phyloP scores from a whole-genome alignment of 2,888 invertebrate species.

The Tribolium freemani region DNA sequence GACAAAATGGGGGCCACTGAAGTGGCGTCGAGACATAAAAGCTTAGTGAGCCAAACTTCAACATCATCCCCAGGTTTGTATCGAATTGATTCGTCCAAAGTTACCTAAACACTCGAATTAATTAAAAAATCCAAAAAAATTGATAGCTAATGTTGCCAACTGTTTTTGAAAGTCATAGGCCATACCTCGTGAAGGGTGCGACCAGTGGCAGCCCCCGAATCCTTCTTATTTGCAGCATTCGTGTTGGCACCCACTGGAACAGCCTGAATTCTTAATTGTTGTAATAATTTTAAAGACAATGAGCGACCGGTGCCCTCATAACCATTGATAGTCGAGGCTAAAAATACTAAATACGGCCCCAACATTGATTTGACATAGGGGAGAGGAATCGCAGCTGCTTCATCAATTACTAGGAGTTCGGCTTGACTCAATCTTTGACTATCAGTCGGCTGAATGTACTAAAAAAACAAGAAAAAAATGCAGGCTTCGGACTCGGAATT shows the following conservation, averaged over 20 bases:
- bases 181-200: conserved; percentile 72
- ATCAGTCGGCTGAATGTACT: conserved; percentile 97
- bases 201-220: conserved; percentile 68
- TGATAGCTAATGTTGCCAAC: conserved; percentile 2
- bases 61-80: conserved; percentile 90
- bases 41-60: conserved; percentile 91
- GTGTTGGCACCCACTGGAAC: conserved; percentile 70
- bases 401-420: conserved; percentile 96
- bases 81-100: conserved; percentile 94
- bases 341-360: conserved; percentile 92
- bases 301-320: conserved; percentile 99
- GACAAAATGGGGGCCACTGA: conserved; percentile 76
- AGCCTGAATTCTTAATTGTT: conserved; percentile 82
- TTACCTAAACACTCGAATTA: conserved; percentile 70
- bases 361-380: conserved; percentile 91
- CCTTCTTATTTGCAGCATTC: conserved; percentile 67
- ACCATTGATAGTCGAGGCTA: conserved; percentile 97
- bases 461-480: conserved; percentile 57
- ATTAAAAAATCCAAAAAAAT: not conserved
- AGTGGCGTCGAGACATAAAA: conserved; percentile 92
- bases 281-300: conserved; percentile 92
- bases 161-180: no score
- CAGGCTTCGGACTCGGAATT: no score
- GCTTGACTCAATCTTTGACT: conserved; percentile 91
- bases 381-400: conserved; percentile 98